Evolutionary conservation across 1,140 invertebrate genomes (phyloP).

Genomic region (Papilio polyxenes): DNA sequence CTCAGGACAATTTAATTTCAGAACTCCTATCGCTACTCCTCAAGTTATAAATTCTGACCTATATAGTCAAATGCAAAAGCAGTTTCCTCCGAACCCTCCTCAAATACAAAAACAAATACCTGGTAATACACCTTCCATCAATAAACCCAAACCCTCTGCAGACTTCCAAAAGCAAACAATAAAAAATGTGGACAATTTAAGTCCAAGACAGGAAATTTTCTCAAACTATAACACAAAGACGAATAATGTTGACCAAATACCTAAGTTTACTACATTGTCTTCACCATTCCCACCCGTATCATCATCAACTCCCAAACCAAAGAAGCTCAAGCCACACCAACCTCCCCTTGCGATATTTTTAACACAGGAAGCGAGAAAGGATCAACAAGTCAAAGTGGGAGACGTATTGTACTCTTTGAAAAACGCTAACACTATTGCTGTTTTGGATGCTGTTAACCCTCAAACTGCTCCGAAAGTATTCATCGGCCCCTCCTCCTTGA

Average conservation of each 20-base stretch:
- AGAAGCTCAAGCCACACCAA: constrained; percentile 87
- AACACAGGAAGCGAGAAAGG: constrained; percentile 78
- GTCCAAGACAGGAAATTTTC: constrained; percentile 55
- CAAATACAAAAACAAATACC: constrained; percentile 59
- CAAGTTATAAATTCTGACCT: constrained; percentile 65
- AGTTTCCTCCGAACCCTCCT: constrained; percentile 45
- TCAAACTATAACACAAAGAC: constrained; percentile 61
- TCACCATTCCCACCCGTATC: constrained; percentile 74
- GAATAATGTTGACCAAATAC: constrained; percentile 57
- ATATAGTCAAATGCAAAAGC: constrained; percentile 63
- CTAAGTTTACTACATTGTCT: constrained; percentile 70
- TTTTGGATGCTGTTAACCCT: constrained; percentile 86
- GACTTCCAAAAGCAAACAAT: constrained; percentile 57
- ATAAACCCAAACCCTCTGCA: constrained; percentile 55
- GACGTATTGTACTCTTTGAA: constrained; percentile 87
- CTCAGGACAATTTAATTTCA: constrained; percentile 80
- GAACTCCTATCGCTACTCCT: constrained; percentile 57
- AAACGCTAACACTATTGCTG: constrained; percentile 86
- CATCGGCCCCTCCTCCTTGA: constrained; percentile 88
- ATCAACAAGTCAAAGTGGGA: constrained; percentile 81
- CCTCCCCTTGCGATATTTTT: constrained; percentile 90
- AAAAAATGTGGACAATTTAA: constrained; percentile 56
- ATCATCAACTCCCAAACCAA: constrained; percentile 78
- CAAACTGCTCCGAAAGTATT: constrained; percentile 87
- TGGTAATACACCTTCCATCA: not conserved